These are phyloP conservation scores for Limnephilus marmoratus DNA, from an alignment of 2,888 invertebrate species.

Conservation along the genomic window DNA sequence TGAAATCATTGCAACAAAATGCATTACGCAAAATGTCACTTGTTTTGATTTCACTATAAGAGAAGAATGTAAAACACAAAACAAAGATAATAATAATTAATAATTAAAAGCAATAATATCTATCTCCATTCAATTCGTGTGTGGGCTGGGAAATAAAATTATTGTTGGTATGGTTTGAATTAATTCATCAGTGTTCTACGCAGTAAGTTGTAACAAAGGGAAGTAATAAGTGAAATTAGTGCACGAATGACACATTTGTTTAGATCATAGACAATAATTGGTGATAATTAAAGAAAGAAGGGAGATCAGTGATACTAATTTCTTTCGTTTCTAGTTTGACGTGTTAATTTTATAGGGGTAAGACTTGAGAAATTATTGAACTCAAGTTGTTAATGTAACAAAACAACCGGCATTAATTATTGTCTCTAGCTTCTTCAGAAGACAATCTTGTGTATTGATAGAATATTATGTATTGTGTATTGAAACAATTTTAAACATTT, in stretches of 20 bases:
- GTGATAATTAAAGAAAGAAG: background rate
- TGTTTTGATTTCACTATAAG: background rate
- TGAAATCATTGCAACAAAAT: background rate
- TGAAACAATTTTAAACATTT: too few relatives aligned
- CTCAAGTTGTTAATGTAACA: background rate
- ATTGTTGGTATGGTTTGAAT: background rate
- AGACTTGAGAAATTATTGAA: background rate
- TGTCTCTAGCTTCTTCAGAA: background rate
- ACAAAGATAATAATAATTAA: background rate
- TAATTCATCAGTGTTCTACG: background rate
- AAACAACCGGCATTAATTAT: background rate
- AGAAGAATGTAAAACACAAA: background rate
- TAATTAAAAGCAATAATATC: background rate
- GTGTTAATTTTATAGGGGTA: background rate
- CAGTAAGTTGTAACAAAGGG: background rate
- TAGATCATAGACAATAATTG: conserved; percentile 4
- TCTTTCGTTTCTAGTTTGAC: background rate
- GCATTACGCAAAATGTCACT: background rate
- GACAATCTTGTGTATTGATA: too few relatives aligned
- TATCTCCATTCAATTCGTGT: background rate
- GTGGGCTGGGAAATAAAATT: background rate
- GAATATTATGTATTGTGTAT: too few relatives aligned
- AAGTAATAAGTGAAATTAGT: background rate
- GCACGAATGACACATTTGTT: conserved; percentile 6
- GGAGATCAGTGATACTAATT: background rate